phyloP scores from a whole-genome alignment of 2,888 invertebrate species.

The Lysandra coridon region DNA sequence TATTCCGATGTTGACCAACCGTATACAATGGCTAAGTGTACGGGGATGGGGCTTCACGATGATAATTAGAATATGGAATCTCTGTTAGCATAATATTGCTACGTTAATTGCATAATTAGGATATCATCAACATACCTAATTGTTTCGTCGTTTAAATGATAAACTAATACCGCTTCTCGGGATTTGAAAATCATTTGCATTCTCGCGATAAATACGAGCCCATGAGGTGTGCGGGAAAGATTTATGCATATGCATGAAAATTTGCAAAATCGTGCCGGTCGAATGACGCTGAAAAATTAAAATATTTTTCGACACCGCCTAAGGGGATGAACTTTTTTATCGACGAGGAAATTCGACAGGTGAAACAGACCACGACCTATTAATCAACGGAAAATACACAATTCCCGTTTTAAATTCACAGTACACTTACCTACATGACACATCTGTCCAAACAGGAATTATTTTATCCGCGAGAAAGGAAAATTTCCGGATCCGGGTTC shows the following conservation, averaged over 20 bases:
- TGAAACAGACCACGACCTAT: slow-evolving; percentile 22
- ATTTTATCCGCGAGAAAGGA: neutral
- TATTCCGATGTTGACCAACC: neutral
- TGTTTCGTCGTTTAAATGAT: slow-evolving; percentile 17
- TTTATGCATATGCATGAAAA: slow-evolving; percentile 22
- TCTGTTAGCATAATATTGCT: neutral
- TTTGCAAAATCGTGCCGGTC: slow-evolving; percentile 8
- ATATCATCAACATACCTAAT: slow-evolving; percentile 13
- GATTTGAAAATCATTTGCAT: slow-evolving; percentile 2
- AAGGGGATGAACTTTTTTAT: slow-evolving; percentile 15
- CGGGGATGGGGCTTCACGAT: neutral
- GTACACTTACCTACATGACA: slow-evolving; percentile 11
- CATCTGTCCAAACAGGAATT: slow-evolving; percentile 12
- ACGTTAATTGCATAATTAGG: slow-evolving; percentile 13
- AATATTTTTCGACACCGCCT: slow-evolving; percentile 22
- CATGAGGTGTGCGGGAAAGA: neutral
- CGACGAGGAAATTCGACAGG: slow-evolving; percentile 21
- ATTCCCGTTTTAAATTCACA: slow-evolving; percentile 11
- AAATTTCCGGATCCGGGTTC: neutral
- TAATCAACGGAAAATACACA: slow-evolving; percentile 16
- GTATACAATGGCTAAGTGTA: neutral
- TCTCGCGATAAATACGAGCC: neutral
- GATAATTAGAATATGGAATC: neutral
- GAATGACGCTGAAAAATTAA: slow-evolving; percentile 9
- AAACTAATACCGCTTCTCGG: slow-evolving; percentile 1